A percentile compares a stretch with the other conserved stretches of the same genome.
phyloP scores from a whole-genome alignment of 1,140 invertebrate species.

The Bombus impatiens region DNA sequence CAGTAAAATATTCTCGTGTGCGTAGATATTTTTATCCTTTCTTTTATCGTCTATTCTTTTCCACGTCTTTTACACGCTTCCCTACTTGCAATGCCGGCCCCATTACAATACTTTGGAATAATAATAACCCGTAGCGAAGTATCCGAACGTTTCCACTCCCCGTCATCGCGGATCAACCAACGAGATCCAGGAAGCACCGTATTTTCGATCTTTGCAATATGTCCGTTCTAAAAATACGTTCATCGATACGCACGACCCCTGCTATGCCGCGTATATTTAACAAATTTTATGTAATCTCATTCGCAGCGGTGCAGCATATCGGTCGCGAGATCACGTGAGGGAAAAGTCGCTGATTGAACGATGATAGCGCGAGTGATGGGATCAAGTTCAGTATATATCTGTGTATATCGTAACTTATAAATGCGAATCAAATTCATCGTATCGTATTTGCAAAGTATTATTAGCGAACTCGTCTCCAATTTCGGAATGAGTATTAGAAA shows the following conservation, averaged over 20 bases:
- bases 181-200: background rate
- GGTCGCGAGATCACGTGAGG: background rate
- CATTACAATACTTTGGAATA: background rate
- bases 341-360: background rate
- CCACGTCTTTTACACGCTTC: background rate
- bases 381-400: no score
- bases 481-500: no score
- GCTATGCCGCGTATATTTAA: background rate
- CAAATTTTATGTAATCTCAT: constrained; percentile 21
- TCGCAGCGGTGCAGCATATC: background rate
- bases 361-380: constrained; percentile 11
- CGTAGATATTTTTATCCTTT: background rate
- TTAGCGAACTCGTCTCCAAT: no score
- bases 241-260: background rate
- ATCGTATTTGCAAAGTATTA: no score
- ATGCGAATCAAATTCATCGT: no score
- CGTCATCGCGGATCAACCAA: background rate
- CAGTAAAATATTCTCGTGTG: background rate
- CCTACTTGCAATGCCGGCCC: background rate
- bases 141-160: background rate
- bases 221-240: constrained; percentile 1
- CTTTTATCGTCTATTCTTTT: background rate
- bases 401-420: no score
- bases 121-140: background rate
- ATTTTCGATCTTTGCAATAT: background rate